Percentiles rank a stretch among this genome's conserved stretches.
phyloP scores from a whole-genome alignment of 2,797 vertebrate genomes.

The Pygocentrus nattereri region DNA sequence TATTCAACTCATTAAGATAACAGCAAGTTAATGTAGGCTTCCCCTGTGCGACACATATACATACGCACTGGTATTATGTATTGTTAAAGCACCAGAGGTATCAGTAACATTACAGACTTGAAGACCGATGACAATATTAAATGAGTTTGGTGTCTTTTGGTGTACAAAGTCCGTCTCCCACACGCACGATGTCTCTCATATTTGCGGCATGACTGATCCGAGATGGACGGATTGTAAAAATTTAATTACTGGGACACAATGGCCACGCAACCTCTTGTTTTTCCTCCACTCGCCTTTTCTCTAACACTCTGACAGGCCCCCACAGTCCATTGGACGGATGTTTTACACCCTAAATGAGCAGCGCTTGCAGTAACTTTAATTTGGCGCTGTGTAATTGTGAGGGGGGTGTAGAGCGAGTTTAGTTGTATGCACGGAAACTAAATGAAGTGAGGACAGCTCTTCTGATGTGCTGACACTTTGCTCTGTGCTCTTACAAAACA shows the following conservation, averaged over 20 bases:
- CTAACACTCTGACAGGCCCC: constrained; percentile 73
- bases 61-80: constrained; percentile 9
- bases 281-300: constrained; percentile 65
- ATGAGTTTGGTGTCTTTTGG: constrained; percentile 41
- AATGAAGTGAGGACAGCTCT: constrained; percentile 93
- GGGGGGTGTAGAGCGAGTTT: constrained; percentile 69
- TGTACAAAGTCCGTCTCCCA: constrained; percentile 23
- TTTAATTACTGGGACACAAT: constrained; percentile 84
- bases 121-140: constrained; percentile 48
- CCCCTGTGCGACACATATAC: constrained; percentile 26
- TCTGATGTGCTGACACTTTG: constrained; percentile 97
- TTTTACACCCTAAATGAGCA: constrained; percentile 83
- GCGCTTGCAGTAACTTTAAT: constrained; percentile 83
- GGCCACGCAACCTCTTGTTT: constrained; percentile 79
- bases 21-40: constrained; percentile 67
- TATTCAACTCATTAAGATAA: constrained; percentile 67
- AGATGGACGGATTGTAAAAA: constrained; percentile 80
- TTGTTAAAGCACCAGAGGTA: constrained; percentile 32
- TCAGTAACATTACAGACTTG: constrained; percentile 44
- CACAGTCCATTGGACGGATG: constrained; percentile 76
- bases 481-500: constrained; percentile 80
- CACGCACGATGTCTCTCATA: constrained; percentile 66
- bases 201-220: constrained; percentile 81
- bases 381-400: constrained; percentile 82
- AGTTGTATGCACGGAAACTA: constrained; percentile 83